A percentile compares a stretch with the other conserved stretches of the same genome.
These are phyloP conservation scores for Halocaridina rubra DNA, from an alignment of 2,888 invertebrate species.

Conservation along the genomic window DNA sequence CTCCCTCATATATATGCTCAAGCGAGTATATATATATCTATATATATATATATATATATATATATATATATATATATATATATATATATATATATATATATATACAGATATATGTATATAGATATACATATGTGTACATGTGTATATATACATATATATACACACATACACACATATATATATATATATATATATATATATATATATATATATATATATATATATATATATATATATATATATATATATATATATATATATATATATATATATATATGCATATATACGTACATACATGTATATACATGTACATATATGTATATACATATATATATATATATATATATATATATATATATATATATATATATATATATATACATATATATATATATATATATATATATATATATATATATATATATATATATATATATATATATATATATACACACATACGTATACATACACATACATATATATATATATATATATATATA, in stretches of 20 bases:
- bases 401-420: background rate
- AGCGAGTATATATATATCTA: background rate
- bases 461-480: background rate
- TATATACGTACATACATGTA: background rate
- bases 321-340: background rate
- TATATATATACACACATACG: background rate
- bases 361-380: background rate
- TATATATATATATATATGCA: background rate
- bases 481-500: too few relatives aligned
- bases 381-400: background rate
- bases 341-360: constrained; percentile 14
- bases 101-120: background rate
- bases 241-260: background rate
- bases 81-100: constrained; percentile 25
- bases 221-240: constrained; percentile 1
- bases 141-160: background rate
- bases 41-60: constrained; percentile 29
- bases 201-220: constrained; percentile 5
- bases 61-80: constrained; percentile 29
- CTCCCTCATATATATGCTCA: constrained; percentile 8
- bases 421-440: background rate
- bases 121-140: background rate
- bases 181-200: background rate
- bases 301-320: constrained; percentile 2
- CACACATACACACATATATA: background rate